Evolutionary conservation across 2,113 vertebrate species (phyloP).

Genomic region (Aleadryas rufinucha): DNA sequence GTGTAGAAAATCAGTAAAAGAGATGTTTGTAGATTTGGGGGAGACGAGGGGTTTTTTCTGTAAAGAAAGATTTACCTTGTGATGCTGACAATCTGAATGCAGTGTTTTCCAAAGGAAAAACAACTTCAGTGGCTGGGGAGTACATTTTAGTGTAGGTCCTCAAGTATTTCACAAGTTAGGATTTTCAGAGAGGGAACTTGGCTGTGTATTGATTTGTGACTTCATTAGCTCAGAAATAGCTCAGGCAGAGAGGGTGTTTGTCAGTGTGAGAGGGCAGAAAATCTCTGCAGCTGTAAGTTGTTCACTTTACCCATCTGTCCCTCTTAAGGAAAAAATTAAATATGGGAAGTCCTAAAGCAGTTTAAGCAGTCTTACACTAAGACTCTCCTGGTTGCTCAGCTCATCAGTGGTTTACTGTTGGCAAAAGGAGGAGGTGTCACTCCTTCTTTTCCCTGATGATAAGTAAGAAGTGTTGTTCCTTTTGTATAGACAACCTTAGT

Average conservation of each 20-base stretch:
- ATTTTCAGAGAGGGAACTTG: not conserved
- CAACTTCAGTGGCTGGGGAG: not conserved
- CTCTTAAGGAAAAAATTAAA: not conserved
- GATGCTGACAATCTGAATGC: not conserved
- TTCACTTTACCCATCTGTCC: not conserved
- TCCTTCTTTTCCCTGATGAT: not conserved
- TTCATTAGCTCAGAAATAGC: not conserved
- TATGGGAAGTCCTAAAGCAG: not conserved
- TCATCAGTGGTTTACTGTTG: not conserved
- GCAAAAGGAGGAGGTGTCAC: not conserved
- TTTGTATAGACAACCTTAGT: not conserved
- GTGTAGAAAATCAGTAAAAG: not conserved
- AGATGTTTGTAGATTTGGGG: not conserved
- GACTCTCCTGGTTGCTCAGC: not conserved
- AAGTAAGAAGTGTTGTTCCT: not conserved
- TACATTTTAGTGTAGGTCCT: not conserved
- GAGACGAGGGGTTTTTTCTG: not conserved
- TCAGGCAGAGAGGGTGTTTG: not conserved
- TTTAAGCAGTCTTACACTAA: conserved; percentile 8
- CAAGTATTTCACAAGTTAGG: not conserved
- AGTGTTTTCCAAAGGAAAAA: not conserved
- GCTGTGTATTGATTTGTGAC: not conserved
- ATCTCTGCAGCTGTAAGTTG: not conserved
- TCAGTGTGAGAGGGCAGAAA: not conserved
- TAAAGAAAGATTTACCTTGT: not conserved